phyloP scores from a whole-genome alignment of 2,797 vertebrate species.

The Epinephelus awoara region DNA sequence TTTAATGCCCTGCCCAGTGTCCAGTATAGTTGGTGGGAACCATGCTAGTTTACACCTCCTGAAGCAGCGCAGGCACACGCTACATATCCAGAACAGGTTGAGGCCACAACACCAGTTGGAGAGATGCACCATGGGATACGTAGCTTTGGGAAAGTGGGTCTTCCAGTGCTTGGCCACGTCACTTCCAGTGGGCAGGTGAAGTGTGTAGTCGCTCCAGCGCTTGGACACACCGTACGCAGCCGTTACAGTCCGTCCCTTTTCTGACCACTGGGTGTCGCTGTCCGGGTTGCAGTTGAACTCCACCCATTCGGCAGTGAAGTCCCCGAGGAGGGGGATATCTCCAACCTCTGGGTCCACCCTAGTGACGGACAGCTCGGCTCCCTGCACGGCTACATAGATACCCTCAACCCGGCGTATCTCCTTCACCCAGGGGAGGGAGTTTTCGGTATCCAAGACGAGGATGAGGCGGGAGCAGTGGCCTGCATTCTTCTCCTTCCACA shows the following conservation, averaged over 20 bases:
- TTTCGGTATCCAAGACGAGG: constrained; percentile 93
- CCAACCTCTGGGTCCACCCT: constrained; percentile 87
- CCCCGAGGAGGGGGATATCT: constrained; percentile 88
- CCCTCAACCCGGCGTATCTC: constrained; percentile 91
- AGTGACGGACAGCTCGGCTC: constrained; percentile 86
- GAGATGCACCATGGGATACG: constrained; percentile 94
- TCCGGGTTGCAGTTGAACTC: constrained; percentile 95
- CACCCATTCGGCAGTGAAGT: constrained; percentile 97
- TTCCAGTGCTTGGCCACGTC: constrained; percentile 98
- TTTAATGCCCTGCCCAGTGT: constrained; percentile 98
- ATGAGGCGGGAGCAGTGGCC: constrained; percentile 94
- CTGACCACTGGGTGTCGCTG: constrained; percentile 90
- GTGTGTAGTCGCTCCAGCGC: constrained; percentile 95
- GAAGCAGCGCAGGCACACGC: constrained; percentile 92
- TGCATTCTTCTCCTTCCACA: constrained; percentile 95
- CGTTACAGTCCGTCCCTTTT: constrained; percentile 86
- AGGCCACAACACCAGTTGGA: constrained; percentile 98
- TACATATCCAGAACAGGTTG: constrained; percentile 94
- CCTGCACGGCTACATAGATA: constrained; percentile 93
- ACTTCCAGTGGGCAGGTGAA: constrained; percentile 95
- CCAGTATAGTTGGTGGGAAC: constrained; percentile 96
- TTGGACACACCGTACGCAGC: constrained; percentile 93
- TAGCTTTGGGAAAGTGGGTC: constrained; percentile 93
- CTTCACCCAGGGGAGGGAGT: constrained; percentile 93
- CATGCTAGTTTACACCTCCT: constrained; percentile 94